Evolutionary conservation across 2,113 vertebrate species (phyloP).

Genomic region (Oreochromis niloticus): DNA sequence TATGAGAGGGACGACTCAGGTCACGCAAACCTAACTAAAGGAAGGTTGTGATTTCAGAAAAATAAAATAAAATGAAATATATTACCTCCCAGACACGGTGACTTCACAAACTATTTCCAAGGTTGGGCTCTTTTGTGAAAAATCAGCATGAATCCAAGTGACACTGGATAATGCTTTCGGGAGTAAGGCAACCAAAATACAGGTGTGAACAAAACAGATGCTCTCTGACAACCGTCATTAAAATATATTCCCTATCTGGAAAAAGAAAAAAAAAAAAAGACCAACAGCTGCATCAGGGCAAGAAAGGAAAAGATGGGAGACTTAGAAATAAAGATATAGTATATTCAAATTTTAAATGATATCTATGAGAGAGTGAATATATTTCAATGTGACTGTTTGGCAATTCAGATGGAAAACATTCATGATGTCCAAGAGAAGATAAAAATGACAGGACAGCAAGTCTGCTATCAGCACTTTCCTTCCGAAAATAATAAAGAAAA

Average conservation of each 20-base stretch:
- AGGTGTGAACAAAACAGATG: neutral
- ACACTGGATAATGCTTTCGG: neutral
- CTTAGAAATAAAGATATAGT: neutral
- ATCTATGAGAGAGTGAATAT: conserved; percentile 2
- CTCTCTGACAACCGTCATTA: neutral
- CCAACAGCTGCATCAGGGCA: neutral
- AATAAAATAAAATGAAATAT: neutral
- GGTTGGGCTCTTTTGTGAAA: neutral
- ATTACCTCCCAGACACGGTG: neutral
- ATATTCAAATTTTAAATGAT: neutral
- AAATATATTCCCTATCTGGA: neutral
- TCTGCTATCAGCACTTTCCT: neutral
- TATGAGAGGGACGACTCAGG: neutral
- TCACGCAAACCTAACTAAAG: neutral
- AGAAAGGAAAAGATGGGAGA: neutral
- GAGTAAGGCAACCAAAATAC: neutral
- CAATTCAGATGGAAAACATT: conserved; percentile 24
- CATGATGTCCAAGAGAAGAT: conserved; percentile 14
- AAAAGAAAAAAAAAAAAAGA: neutral
- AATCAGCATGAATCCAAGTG: neutral
- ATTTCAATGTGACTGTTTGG: conserved; percentile 37
- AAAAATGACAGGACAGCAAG: conserved; percentile 17
- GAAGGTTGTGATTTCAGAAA: neutral
- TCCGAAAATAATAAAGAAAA: neutral
- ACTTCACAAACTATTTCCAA: neutral